Evolutionary conservation across 2,113 vertebrate species (phyloP), one percentile per base, ranked within the genome.

Genomic region (Cynocephalus volans): DNA sequence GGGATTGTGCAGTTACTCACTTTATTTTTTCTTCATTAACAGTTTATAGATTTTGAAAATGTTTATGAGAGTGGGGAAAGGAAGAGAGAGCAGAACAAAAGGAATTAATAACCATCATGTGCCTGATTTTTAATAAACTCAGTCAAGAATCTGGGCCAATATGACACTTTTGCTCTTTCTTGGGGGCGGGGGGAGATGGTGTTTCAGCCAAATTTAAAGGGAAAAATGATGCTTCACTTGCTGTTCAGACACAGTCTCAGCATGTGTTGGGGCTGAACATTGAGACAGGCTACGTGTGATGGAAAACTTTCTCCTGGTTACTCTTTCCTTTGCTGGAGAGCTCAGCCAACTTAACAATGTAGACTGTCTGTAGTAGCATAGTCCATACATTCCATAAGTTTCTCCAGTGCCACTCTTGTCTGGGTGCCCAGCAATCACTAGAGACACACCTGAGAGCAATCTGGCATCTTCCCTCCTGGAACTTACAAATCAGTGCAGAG

Each of bases 21-120:
- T 98, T 98, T 97, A 97, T 98, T 98, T 98, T 94, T 98, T 97
- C 97, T 97, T 98, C 97, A 95, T 98, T 98, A 98, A 84, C 36
- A 45, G 77, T 98, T 98, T 98, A 97, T 90, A 94, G 98, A 85
- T 96, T 97, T 90, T 95, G 92, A 98, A 95, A 96, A 96, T 90
- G 83, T 98, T 98, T 98, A 93, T 95, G 97, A 96, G 96, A 93
- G 77, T 75, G 82, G 45, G 90, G 81, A 82, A 62, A 93, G 92
- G 87, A 97, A 95, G 95, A 90, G 23, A 72, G 62, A 88, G 64
- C 50, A 54, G 96, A 97, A 95, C 79, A 98, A 97, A 98, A 50
- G 93, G 77, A 96, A 97, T 80, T 94, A 91, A 96, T 95, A 90
- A 60, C 77, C 73, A 41, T 8, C 6, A 0, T 36, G 23, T 9